Evolutionary conservation across 2,797 vertebrate species (phyloP), one percentile per base, ranked within the genome.

Genomic region (Apodemus agrarius): DNA sequence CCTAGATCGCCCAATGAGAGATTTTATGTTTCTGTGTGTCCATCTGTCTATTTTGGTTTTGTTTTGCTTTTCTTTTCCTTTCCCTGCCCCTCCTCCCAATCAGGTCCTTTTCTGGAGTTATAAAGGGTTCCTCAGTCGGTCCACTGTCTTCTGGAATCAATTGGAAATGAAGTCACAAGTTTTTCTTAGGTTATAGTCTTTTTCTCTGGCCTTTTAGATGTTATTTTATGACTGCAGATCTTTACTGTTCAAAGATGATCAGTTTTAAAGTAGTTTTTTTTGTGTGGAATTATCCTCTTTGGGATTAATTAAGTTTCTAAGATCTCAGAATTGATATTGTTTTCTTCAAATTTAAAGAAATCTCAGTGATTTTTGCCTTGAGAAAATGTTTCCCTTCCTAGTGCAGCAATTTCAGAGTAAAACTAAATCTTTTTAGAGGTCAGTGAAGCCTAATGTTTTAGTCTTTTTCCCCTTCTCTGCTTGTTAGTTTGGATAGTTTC

Each of bases 221-320:
- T 46, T 81, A 19, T 81, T 93, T 54, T 54, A 65, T 95, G 82
- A 65, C 90, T 90, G 14, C 29, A 37, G 40, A 87, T 83, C 94
- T 83, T 87, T 46, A n/a, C 40, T 90, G 37, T 34, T 78, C 37
- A 31, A 11, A 67, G 69, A 61, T 49, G 12, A 49, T 88, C 17
- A 1, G 17, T 21, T 2, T 76, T 93, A 57, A 88, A 59, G 75
- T 46, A 31, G 21, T 54, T 61, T 90, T 75, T 69, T 61, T 90
- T 75, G 59, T 57, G 52, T 21, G 6, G 14, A 83, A 83, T 87
- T 54, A 83, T 57, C 4, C 8, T 83, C 69, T 57, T 88, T 91
- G 61, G 49, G 7, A 54, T 88, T 91, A 91, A 91, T 74, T 95
- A 83, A 79, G 22, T 34, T 31, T 88, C 74, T 84, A 84, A 43